A percentile compares a stretch with the other conserved stretches of the same genome.
Evolutionary conservation across 53 echinoderm and acorn worm genomes (phyloP).

Genomic region (Stichopus horrens): DNA sequence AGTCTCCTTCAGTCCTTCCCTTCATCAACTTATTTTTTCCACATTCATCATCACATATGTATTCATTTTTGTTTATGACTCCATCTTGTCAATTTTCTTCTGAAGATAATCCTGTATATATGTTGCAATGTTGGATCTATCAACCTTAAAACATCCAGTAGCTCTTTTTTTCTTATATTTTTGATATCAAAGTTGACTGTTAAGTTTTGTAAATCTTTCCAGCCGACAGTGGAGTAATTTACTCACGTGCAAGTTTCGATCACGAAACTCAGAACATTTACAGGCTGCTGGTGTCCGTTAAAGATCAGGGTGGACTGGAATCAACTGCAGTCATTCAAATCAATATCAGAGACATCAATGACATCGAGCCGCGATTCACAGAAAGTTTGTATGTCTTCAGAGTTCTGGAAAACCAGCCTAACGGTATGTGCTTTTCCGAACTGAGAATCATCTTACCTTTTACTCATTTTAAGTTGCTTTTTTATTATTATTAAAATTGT

Average conservation of each 20-base stretch:
- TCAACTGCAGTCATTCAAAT: constrained; percentile 55
- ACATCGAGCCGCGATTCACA: constrained; percentile 49
- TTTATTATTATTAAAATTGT: not conserved
- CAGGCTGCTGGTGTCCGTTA: constrained; percentile 51
- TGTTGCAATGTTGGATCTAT: no score
- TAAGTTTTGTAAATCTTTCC: not conserved
- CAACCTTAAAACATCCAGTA: not conserved
- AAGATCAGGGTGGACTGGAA: constrained; percentile 51
- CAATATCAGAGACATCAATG: constrained; percentile 55
- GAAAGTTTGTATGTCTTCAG: constrained; percentile 43
- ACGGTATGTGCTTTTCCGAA: not conserved
- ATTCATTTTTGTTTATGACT: no score
- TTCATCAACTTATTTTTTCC: no score
- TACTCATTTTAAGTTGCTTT: not conserved
- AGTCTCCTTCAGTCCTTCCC: no score
- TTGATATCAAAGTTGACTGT: not conserved
- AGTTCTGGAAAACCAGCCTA: constrained; percentile 53
- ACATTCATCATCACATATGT: no score
- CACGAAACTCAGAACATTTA: constrained; percentile 53
- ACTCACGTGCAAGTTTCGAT: constrained; percentile 47
- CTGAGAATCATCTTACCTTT: not conserved
- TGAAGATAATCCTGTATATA: no score
- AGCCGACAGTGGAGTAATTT: constrained; percentile 65
- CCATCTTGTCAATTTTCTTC: no score
- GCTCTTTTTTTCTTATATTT: not conserved